Conservation (phyloP, 2,797 vertebrate genomes). For the Centroberyx gerrardi region DNA sequence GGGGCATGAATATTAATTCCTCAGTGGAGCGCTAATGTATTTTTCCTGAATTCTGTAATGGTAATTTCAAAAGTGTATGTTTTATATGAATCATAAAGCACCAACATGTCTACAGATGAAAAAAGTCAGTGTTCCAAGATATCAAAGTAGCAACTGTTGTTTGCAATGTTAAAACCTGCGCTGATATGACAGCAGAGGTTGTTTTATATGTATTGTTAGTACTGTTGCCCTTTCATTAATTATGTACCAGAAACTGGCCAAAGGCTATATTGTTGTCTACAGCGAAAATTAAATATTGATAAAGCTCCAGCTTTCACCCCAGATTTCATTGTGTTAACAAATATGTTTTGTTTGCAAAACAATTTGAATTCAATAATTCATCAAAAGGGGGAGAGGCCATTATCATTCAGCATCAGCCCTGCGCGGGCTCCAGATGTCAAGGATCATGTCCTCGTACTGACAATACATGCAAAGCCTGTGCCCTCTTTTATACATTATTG, state of each 20-base stretch:
- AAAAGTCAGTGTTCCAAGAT: neutral
- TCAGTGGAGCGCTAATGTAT: slow-evolving; percentile 1
- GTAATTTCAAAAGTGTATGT: slow-evolving; percentile 8
- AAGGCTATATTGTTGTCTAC: slow-evolving; percentile 80
- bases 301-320: slow-evolving; percentile 77
- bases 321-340: slow-evolving; percentile 86
- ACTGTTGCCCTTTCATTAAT: slow-evolving; percentile 77
- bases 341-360: slow-evolving; percentile 86
- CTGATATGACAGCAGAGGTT: slow-evolving; percentile 46
- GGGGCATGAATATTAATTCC: slow-evolving; percentile 48
- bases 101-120: slow-evolving; percentile 1
- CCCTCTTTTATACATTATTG: slow-evolving; percentile 82
- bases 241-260: slow-evolving; percentile 79
- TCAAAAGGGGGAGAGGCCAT: slow-evolving; percentile 70
- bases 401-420: slow-evolving; percentile 79
- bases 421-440: slow-evolving; percentile 75
- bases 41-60: slow-evolving; percentile 16
- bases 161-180: slow-evolving; percentile 41
- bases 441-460: slow-evolving; percentile 76
- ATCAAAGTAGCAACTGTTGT: slow-evolving; percentile 31
- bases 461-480: slow-evolving; percentile 80
- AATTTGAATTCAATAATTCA: slow-evolving; percentile 85
- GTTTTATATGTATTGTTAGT: slow-evolving; percentile 65
- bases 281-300: slow-evolving; percentile 86
- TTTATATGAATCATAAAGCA: slow-evolving; percentile 11